phyloP scores from a whole-genome alignment of 2,888 invertebrate genomes.

The Saturnia japonica region DNA sequence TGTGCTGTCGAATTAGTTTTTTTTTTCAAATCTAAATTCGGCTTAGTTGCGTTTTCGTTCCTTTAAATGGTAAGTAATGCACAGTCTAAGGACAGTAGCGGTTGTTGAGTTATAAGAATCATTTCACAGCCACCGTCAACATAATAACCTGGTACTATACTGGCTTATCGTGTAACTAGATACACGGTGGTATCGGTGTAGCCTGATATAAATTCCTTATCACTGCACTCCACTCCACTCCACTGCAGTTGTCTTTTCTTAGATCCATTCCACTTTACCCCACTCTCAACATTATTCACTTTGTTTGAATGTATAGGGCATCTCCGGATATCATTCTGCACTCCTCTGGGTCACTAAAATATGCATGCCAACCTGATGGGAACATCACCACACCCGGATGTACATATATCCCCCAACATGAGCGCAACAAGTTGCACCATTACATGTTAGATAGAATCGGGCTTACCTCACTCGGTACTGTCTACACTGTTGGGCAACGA shows the following conservation, averaged over 20 bases:
- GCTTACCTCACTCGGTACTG: constrained; percentile 11
- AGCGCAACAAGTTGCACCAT: not conserved
- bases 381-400: constrained; percentile 6
- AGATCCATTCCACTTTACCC: not conserved
- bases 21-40: too few relatives aligned
- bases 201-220: too few relatives aligned
- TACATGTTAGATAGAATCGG: not conserved
- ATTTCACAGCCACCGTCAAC: not conserved
- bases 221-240: not conserved
- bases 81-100: not conserved
- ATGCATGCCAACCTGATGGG: not conserved
- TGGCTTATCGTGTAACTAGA: not conserved
- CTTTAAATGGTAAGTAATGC: not conserved
- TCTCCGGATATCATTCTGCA: not conserved
- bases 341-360: not conserved
- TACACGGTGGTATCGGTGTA: not conserved
- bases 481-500: not conserved
- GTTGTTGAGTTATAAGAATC: not conserved
- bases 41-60: not conserved
- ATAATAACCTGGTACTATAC: not conserved
- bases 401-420: not conserved
- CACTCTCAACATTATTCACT: not conserved
- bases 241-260: too few relatives aligned
- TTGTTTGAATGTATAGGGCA: not conserved
- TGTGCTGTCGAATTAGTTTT: not conserved